Conservation (phyloP, 2,888 invertebrate species). For the Drosophila mettleri region DNA sequence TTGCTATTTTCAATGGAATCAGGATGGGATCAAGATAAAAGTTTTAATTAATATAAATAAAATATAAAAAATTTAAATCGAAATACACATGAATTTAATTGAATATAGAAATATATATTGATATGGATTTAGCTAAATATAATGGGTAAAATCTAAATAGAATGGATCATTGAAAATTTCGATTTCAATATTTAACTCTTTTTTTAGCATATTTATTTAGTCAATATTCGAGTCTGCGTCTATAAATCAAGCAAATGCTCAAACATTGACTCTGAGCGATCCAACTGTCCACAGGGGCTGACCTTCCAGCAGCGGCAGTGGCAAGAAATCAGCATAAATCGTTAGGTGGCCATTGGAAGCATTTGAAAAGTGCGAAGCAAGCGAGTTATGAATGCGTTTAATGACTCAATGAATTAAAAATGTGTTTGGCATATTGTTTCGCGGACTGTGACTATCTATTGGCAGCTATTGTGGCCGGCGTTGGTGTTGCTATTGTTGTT, state of each 20-base stretch:
- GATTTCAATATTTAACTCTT: background rate
- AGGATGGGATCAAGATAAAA: no score
- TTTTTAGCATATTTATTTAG: background rate
- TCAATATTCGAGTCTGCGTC: background rate
- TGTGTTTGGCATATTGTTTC: conserved; percentile 39
- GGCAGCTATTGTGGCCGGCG: conserved; percentile 28
- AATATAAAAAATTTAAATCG: no score
- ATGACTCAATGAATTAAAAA: conserved; percentile 73
- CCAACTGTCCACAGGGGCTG: background rate
- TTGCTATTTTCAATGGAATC: no score
- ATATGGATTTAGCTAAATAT: no score
- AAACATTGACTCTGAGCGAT: background rate
- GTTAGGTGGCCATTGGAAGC: background rate
- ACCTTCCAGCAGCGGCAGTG: background rate
- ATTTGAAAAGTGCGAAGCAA: conserved; percentile 33
- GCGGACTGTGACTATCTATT: conserved; percentile 25
- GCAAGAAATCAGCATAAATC: conserved; percentile 3
- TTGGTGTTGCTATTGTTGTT: conserved; percentile 46
- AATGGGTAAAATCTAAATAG: no score
- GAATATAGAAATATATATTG: no score
- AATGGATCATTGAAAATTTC: no score
- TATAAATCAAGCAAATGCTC: background rate
- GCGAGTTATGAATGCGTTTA: conserved; percentile 72
- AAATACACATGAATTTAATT: no score
- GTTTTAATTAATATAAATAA: no score